Evolutionary conservation across 2,113 vertebrate species (phyloP).

Genomic region (Piaya cayana): DNA sequence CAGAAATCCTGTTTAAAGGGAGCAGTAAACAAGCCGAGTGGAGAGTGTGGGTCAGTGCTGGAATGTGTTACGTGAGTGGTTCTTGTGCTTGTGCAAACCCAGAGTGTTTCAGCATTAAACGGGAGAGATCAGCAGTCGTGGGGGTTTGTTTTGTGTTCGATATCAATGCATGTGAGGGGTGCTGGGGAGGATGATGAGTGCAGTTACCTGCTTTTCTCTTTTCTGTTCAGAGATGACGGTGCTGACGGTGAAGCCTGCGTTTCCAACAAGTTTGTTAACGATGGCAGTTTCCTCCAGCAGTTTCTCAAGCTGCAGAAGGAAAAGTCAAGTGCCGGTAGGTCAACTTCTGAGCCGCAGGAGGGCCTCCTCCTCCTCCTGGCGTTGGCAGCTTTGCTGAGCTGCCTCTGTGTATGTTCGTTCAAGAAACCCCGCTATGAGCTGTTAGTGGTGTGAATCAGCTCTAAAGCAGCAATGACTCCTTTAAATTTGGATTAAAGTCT

Average conservation of each 20-base stretch:
- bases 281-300: conserved; percentile 96
- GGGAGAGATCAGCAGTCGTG: accelerated
- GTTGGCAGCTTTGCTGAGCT: not conserved
- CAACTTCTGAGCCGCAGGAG: not conserved
- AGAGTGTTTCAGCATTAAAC: accelerated
- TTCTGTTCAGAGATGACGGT: conserved; percentile 65
- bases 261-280: conserved; percentile 93
- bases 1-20: not conserved
- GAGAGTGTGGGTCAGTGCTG: not conserved
- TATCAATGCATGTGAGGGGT: accelerated
- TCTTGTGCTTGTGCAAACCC: not conserved
- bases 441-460: not conserved
- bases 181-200: not conserved
- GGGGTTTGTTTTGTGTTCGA: not conserved
- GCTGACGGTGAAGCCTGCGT: conserved; percentile 68
- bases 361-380: not conserved
- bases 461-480: not conserved
- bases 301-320: conserved; percentile 95
- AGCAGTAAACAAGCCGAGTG: not conserved
- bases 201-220: not conserved
- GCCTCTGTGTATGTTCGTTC: not conserved
- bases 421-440: not conserved
- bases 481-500: not conserved
- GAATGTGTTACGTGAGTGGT: not conserved
- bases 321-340: conserved; percentile 74